Base-by-base conservation (phyloP, 2,113 vertebrate species). In the Catagonus wagneri region DNA sequence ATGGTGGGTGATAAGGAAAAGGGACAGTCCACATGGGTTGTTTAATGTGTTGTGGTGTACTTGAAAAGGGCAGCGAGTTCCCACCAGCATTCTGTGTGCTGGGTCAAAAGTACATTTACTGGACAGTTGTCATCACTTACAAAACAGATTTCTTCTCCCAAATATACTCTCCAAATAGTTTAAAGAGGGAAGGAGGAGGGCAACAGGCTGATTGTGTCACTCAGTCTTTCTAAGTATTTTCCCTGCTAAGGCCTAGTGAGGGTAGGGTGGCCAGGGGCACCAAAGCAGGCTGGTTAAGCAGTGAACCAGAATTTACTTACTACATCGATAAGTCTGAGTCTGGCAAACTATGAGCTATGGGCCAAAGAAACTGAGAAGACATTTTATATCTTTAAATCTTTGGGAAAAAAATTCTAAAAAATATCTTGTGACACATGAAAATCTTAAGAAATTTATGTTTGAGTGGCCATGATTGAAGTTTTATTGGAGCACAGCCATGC, bases 1-100 rank as follows among this genome's bases (percentile, higher is more conserved):
- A 90, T 87, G 89, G 60, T 50, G 61, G 75, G 66, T 87, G 58
- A 58, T 88, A 66, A 93, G 76, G 78, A 23, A 58, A 87, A 89
- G 36, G 83, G 27, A 71, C 76, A 11, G 79, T 66, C 75, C 22
- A 56, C 15, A 6, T 72, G 23, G 50, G n/a, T 86, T 89, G 89
- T 74, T 92, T 89, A 29, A 10, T 79, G 20, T 44, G 22, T 90
- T 89, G 71, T 13, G 0, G 61, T 61, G 34, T 84, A 25, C 39
- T 81, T 90, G 36, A 14, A 63, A 89, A 90, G 50, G n/a, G 6
- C 44, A 52, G 61, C n/a, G 27, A 22, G 32, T 65, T 65, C 56
- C 50, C 17, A 39, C 29, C 22, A 83, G 44, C 34, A 39, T 74
- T 61, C 29, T 94, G 4, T 80, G 60, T 0, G 0, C 52, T 83